Conservation (phyloP, 2,797 vertebrate species). For the Petrocephalus schoutedeni region DNA sequence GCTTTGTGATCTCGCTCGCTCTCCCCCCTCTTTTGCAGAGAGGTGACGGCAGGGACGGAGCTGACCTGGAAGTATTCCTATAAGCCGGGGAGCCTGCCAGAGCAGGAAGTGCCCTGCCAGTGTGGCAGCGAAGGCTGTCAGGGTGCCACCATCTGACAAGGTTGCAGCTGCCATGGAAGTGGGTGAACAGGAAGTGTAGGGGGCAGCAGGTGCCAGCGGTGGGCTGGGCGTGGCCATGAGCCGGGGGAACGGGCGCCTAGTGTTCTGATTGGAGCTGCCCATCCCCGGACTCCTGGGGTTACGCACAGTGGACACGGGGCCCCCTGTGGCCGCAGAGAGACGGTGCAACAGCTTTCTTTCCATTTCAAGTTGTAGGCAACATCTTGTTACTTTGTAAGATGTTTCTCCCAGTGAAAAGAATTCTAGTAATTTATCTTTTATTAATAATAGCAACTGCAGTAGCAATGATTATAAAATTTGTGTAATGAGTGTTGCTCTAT, state of each 20-base stretch:
- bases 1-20: not conserved
- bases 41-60: constrained; percentile 79
- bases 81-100: not conserved
- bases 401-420: not conserved
- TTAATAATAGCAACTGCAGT: not conserved
- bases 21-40: constrained; percentile 58
- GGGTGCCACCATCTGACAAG: constrained; percentile 26
- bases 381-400: not conserved
- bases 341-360: not conserved
- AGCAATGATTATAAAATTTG: not conserved
- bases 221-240: not conserved
- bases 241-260: not conserved
- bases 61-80: constrained; percentile 81
- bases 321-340: not conserved
- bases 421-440: not conserved
- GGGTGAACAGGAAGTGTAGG: not conserved
- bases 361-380: not conserved
- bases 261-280: not conserved
- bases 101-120: constrained; percentile 49
- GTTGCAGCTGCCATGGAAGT: not conserved
- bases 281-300: not conserved
- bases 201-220: not conserved
- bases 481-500: not conserved
- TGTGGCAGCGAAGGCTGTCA: constrained; percentile 48
- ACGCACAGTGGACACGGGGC: not conserved